phyloP scores from a whole-genome alignment of 2,113 vertebrate species.

The Turnix velox region DNA sequence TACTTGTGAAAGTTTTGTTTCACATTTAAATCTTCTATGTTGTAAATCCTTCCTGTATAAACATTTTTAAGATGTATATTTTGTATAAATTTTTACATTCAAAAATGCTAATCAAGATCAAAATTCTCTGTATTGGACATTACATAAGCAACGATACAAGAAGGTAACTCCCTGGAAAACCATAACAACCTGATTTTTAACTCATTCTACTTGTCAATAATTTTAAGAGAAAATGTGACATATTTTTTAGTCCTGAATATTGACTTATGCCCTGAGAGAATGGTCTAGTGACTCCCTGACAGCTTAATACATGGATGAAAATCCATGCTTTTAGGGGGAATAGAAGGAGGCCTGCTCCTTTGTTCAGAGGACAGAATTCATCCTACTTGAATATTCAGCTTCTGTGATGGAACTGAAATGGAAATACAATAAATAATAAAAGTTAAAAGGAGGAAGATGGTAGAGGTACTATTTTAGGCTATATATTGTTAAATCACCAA shows the following conservation, averaged over 20 bases:
- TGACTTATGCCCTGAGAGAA: not conserved
- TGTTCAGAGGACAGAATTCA: not conserved
- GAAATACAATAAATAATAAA: not conserved
- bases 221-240: not conserved
- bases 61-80: not conserved
- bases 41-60: not conserved
- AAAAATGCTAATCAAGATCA: not conserved
- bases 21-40: not conserved
- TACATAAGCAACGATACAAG: not conserved
- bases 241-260: not conserved
- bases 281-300: not conserved
- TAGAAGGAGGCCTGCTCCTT: not conserved
- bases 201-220: not conserved
- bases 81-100: not conserved
- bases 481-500: not conserved
- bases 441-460: not conserved
- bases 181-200: rapidly evolving
- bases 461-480: not conserved
- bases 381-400: not conserved
- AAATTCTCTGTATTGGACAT: not conserved
- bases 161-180: not conserved
- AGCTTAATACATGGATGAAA: not conserved
- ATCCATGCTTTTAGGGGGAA: rapidly evolving
- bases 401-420: not conserved
- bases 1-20: not conserved